These are phyloP conservation scores for Aldrovandia affinis DNA, from an alignment of 2,797 vertebrate species.

Conservation along the genomic window DNA sequence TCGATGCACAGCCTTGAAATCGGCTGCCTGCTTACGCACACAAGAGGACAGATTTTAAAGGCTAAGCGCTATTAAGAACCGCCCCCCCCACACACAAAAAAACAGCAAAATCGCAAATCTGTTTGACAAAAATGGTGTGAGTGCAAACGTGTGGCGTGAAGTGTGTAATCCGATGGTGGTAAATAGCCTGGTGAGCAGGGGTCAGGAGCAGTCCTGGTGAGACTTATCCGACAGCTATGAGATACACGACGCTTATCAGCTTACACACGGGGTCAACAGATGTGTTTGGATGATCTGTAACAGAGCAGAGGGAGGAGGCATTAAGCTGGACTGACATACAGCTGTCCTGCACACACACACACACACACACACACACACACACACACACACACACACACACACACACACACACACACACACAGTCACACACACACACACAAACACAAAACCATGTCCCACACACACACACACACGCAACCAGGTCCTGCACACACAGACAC, in stretches of 20 bases:
- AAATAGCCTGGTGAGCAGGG: not conserved
- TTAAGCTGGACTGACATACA: not conserved
- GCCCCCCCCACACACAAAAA: not conserved
- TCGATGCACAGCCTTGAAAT: not conserved
- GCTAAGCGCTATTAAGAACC: too few species aligned
- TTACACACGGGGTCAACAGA: not conserved
- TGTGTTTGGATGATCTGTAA: not conserved
- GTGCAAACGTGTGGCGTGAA: not conserved
- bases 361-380: not conserved
- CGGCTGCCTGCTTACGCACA: not conserved
- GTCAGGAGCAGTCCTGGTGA: not conserved
- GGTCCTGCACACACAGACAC: too few species aligned
- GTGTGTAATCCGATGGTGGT: not conserved
- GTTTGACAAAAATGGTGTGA: not conserved
- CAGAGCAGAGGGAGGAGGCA: not conserved
- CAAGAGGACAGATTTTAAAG: slow-evolving; percentile 10
- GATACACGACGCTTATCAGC: not conserved
- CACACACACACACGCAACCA: too few species aligned
- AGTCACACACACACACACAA: not conserved
- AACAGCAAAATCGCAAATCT: not conserved
- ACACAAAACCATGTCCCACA: too few species aligned
- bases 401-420: not conserved
- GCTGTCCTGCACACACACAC: not conserved
- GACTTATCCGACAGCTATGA: not conserved
- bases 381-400: not conserved